A percentile compares a stretch with the other conserved stretches of the same genome.
Conservation (phyloP, 2,888 invertebrate species). For the Caenorhabditis sp. region DNA sequence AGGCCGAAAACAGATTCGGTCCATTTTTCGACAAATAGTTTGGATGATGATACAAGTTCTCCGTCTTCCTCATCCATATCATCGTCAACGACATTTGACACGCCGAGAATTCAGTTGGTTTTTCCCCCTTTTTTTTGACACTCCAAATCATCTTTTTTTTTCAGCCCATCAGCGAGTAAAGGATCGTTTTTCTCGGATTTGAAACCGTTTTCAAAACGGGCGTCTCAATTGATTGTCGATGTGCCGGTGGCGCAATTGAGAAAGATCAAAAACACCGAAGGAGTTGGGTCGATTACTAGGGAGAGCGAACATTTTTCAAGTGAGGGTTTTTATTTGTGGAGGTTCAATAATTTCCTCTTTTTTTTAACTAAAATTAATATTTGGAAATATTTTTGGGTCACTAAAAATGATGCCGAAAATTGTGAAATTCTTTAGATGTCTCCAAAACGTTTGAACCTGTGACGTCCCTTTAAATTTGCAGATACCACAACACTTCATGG, state of each 20-base stretch:
- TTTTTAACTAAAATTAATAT: background rate
- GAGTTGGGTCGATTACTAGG: constrained; percentile 58
- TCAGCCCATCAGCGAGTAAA: constrained; percentile 37
- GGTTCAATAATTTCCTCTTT: background rate
- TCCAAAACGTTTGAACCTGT: background rate
- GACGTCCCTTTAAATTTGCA: too few species aligned
- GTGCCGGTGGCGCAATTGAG: constrained; percentile 61
- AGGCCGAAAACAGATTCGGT: constrained; percentile 20
- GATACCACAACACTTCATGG: constrained; percentile 68
- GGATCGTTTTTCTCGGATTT: constrained; percentile 39
- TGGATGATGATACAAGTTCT: constrained; percentile 29
- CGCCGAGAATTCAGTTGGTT: constrained; percentile 22
- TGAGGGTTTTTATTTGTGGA: constrained; percentile 15
- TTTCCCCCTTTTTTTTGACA: too few species aligned
- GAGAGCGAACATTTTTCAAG: constrained; percentile 68
- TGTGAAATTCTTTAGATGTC: background rate
- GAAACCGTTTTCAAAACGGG: constrained; percentile 47
- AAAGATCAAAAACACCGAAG: constrained; percentile 60
- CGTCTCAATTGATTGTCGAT: constrained; percentile 60
- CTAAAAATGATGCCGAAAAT: background rate
- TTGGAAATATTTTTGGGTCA: background rate
- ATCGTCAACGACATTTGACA: constrained; percentile 3
- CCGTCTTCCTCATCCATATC: constrained; percentile 30
- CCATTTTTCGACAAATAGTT: constrained; percentile 25
- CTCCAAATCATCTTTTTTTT: background rate